Evolutionary conservation across 2,113 vertebrate species (phyloP), one percentile per base, ranked within the genome.

Genomic region (Pseudonaja textilis): DNA sequence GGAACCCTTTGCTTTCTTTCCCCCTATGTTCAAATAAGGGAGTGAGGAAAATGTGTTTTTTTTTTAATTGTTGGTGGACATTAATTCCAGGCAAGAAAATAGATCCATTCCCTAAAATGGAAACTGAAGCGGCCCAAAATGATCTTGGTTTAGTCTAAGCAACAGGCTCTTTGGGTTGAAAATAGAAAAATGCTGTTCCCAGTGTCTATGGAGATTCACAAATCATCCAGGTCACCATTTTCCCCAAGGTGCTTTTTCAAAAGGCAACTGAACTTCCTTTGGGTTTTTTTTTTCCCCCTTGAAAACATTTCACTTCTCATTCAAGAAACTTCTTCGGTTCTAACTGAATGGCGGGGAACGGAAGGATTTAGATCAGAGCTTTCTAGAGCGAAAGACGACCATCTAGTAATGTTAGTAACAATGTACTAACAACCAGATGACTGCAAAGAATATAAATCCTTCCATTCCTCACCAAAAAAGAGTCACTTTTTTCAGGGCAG

Each of bases 1-100:
- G 26, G 54, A 57, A 34, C 9, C 2, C 2, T 47, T 64, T 34
- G 34, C 25, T n/a, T 45, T 87, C 47, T 39, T 47, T 4, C 85
- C 5, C 61, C 42, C 55, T 10, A 3, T 61, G 0, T 22, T 86
- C 88, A 89, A 64, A 85, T n/a, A 26, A 56, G 45, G 45, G 52
- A 87, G 81, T 0, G 0, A 55, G 42, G 23, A 12, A 22, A 11
- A 26, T 47, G 59, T 0, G 5, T 26, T 69, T 20, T 55, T 50
- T 7, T 9, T 59, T 1, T 57, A 47, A 12, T 10, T 52, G 26
- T 14, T 16, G 54, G 3, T 0, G 1, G 50, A 42, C 42, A 88
- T 47, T 22, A 12, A 0, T 34, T 18, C 18, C 92, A 25, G 55
- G 34, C 61, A 86, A 6, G 26, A n/a, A 1, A 89, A 2, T 29